Evolutionary conservation across 2,797 vertebrate genomes (phyloP), one percentile per base, ranked within the genome.

Genomic region (Psittacula derbiana): DNA sequence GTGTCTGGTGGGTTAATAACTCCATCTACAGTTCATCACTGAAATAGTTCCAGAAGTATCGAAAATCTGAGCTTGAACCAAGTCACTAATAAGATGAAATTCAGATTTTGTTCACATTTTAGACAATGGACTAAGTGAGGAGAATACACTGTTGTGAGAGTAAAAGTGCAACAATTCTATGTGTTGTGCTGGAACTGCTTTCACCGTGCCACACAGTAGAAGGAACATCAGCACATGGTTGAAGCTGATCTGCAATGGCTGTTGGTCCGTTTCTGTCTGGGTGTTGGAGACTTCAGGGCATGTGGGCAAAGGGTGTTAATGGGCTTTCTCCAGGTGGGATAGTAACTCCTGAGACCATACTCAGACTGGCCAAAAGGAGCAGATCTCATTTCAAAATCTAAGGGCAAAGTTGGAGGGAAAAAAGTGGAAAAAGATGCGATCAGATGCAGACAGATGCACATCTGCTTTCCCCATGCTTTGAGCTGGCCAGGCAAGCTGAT

Each of bases 21-120:
- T 78, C 97, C 97, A 98, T 85, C 97, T 98, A 97, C 92, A 96
- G 97, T 93, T 94, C 93, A 80, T 84, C 36, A 21, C 3, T 43
- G 96, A 95, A 98, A 97, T 88, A 93, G 88, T 85, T 95, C 66
- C 52, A 90, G 62, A 85, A 65, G 28, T 19, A 24, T 8, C n/a
- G 40, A 80, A 47, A 81, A 49, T 38, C 33, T 0, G 8, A 88
- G 19, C n/a, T 66, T 66, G 46, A 88, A 47, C 4, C 27, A 80
- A 24, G 41, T 62, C 67, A 47, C 31, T 85, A 38, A 31, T 43
- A 9, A 67, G 47, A 49, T 20, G 60, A 88, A 94, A 15, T 16
- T 6, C 46, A 44, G 33, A 20, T 72, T 65, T 23, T 86, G 19
- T 14, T 82, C 31, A 28, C 33, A 10, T 87, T 91, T 69, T 52